Percentiles rank a stretch among this genome's conserved stretches.
Evolutionary conservation across 2,113 vertebrate species (phyloP).

Genomic region (Gallinago undulata): DNA sequence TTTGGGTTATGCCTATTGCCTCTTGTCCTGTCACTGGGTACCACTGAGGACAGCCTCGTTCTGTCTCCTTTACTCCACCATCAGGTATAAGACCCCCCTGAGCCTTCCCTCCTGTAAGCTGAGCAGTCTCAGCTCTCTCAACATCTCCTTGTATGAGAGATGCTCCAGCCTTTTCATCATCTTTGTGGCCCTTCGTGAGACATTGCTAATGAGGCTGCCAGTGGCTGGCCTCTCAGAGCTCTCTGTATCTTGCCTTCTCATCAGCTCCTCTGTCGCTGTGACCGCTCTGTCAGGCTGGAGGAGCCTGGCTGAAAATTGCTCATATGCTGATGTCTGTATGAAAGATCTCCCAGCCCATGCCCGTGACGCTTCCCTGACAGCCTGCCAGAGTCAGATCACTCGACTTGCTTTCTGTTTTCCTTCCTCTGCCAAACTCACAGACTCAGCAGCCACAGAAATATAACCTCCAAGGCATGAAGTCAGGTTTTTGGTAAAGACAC

Average conservation of each 20-base stretch:
- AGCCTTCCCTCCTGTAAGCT: not conserved
- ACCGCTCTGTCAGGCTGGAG: not conserved
- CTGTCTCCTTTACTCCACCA: not conserved
- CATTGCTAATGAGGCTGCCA: rapidly evolving
- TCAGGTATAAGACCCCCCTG: not conserved
- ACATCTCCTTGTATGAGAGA: not conserved
- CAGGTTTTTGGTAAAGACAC: not conserved
- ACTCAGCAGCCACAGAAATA: conserved; percentile 27
- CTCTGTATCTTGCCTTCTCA: not conserved
- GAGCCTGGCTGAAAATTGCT: not conserved
- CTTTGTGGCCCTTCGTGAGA: not conserved
- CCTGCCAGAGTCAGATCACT: not conserved
- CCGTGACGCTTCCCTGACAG: not conserved
- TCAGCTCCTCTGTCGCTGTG: not conserved
- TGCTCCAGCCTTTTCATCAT: not conserved
- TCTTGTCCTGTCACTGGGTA: not conserved
- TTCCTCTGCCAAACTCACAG: conserved; percentile 6
- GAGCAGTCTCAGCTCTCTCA: not conserved
- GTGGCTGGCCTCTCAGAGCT: not conserved
- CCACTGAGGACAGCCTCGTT: not conserved
- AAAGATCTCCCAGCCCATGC: not conserved
- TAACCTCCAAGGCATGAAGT: not conserved
- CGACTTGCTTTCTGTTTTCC: not conserved
- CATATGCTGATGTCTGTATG: not conserved
- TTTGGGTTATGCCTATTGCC: not conserved